Percentiles rank a stretch among this genome's conserved stretches.
Evolutionary conservation across 2,113 vertebrate genomes (phyloP).

Genomic region (Collichthys lucidus): DNA sequence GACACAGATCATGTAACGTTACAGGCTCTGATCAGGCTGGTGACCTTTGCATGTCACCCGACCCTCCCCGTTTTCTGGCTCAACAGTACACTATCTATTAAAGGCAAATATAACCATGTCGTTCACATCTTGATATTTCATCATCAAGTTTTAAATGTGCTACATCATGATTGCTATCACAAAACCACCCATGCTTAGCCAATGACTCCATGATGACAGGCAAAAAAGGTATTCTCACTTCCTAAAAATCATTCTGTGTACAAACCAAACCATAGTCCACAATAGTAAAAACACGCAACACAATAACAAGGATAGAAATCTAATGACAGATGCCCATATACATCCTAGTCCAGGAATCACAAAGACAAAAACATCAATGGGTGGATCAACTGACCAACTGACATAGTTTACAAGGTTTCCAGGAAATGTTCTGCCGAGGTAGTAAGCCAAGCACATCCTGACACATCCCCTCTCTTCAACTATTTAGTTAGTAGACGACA

Average conservation of each 20-base stretch:
- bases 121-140: background rate
- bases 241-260: background rate
- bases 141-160: background rate
- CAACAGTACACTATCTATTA: background rate
- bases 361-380: background rate
- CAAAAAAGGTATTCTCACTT: background rate
- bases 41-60: background rate
- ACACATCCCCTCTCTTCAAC: background rate
- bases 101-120: background rate
- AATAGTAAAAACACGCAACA: background rate
- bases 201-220: conserved; percentile 1
- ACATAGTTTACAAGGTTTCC: conserved; percentile 15
- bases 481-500: background rate
- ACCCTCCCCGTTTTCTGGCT: background rate
- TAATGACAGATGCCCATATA: background rate
- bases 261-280: background rate
- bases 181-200: background rate
- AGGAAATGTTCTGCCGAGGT: background rate
- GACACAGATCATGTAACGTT: background rate
- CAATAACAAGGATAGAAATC: background rate
- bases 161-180: background rate
- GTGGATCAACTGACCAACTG: conserved; percentile 9
- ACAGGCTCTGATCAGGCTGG: background rate
- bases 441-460: background rate
- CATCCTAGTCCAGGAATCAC: background rate